These are phyloP conservation scores for Micronycteris hirsuta DNA, from an alignment of 2,113 vertebrate species.

Conservation along the genomic window DNA sequence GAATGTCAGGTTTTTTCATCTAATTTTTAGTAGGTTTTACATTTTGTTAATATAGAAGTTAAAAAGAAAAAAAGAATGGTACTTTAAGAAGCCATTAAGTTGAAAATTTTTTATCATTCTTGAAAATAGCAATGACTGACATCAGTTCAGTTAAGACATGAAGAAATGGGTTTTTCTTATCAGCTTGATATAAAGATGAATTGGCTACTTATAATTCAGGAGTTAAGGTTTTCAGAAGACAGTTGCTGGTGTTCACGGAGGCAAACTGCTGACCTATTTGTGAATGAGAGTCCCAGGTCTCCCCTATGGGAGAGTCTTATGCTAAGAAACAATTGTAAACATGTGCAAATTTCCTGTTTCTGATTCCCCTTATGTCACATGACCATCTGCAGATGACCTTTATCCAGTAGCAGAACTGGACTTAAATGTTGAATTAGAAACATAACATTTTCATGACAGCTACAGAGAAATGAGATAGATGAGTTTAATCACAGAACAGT, in stretches of 20 bases:
- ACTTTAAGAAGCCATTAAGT: background rate
- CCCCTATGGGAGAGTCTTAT: background rate
- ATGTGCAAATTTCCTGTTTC: background rate
- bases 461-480: slow-evolving; percentile 44
- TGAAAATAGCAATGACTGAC: background rate
- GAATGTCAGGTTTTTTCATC: slow-evolving; percentile 40
- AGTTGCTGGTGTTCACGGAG: background rate
- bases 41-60: background rate
- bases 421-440: slow-evolving; percentile 48
- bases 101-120: background rate
- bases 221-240: background rate
- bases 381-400: slow-evolving; percentile 40
- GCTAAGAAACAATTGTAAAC: background rate
- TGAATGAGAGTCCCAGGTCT: background rate
- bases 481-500: slow-evolving; percentile 30
- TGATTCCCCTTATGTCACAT: background rate
- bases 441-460: slow-evolving; percentile 51
- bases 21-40: background rate
- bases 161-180: background rate
- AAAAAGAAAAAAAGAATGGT: background rate
- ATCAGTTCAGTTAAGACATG: background rate
- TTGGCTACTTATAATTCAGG: background rate
- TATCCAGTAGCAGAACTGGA: background rate
- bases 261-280: background rate
- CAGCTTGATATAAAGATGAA: background rate